Percentiles rank a stretch among this genome's conserved stretches.
phyloP scores from a whole-genome alignment of 2,888 invertebrate species.

The Epirrhoe tristata region DNA sequence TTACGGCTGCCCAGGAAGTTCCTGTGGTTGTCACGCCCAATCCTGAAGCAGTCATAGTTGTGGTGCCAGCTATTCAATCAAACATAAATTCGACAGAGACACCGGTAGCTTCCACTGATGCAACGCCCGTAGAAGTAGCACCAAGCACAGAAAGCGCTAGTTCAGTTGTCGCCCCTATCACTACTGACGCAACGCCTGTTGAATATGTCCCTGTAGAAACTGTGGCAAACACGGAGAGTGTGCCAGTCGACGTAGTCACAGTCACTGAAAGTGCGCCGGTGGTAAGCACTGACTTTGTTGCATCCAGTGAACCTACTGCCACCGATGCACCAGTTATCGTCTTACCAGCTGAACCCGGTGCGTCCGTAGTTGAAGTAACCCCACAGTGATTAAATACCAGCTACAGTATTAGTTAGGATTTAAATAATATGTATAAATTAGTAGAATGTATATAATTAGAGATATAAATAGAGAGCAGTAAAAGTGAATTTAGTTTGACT shows the following conservation, averaged over 20 bases:
- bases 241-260: conserved; percentile 23
- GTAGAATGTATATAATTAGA: conserved; percentile 43
- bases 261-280: conserved; percentile 27
- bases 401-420: conserved; percentile 32
- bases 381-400: conserved; percentile 53
- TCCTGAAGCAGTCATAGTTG: conserved; percentile 1
- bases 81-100: background rate
- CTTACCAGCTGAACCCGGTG: conserved; percentile 63
- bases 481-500: conserved; percentile 21
- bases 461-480: conserved; percentile 42
- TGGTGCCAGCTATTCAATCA: background rate
- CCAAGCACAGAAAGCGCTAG: conserved; percentile 4
- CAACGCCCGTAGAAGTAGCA: background rate
- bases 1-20: conserved; percentile 8
- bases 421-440: conserved; percentile 33
- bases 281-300: background rate
- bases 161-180: background rate
- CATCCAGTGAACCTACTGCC: conserved; percentile 20
- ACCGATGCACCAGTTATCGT: conserved; percentile 37
- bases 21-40: conserved; percentile 7
- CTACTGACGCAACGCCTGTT: conserved; percentile 2
- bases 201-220: conserved; percentile 9
- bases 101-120: background rate
- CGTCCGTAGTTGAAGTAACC: conserved; percentile 66
- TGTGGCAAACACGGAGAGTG: conserved; percentile 20